Conservation (phyloP, 2,888 invertebrate species). For the Gryllus longicercus region DNA sequence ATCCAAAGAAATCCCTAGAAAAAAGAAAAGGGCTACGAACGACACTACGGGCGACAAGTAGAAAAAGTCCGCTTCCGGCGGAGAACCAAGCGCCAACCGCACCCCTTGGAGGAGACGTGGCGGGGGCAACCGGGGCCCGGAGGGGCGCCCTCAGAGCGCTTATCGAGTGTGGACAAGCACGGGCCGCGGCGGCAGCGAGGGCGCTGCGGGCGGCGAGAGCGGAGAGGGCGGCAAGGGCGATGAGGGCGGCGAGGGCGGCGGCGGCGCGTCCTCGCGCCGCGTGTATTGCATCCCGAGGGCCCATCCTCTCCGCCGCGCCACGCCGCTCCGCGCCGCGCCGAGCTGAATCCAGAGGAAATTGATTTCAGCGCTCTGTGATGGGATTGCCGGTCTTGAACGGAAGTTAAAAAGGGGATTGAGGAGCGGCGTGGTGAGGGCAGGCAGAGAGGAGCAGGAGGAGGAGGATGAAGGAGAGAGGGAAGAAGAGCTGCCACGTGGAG, state of each 20-base stretch:
- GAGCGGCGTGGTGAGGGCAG: background rate
- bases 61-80: no score
- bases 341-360: constrained; percentile 4
- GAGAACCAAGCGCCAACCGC: no score
- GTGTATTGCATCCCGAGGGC: constrained; percentile 1
- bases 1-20: no score
- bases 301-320: background rate
- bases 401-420: constrained; percentile 7
- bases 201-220: no score
- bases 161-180: background rate
- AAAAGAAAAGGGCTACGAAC: no score
- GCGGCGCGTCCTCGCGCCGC: background rate
- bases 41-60: no score
- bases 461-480: background rate
- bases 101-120: no score
- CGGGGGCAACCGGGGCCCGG: no score
- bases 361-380: constrained; percentile 17
- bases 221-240: no score
- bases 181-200: background rate
- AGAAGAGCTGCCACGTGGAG: background rate
- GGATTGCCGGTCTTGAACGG: constrained; percentile 9
- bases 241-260: no score
- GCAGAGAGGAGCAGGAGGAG: background rate
- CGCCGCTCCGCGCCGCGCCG: background rate
- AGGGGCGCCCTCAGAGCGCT: background rate